Evolutionary conservation across 2,797 vertebrate genomes (phyloP).

Genomic region (Sebastes taczanowskii): DNA sequence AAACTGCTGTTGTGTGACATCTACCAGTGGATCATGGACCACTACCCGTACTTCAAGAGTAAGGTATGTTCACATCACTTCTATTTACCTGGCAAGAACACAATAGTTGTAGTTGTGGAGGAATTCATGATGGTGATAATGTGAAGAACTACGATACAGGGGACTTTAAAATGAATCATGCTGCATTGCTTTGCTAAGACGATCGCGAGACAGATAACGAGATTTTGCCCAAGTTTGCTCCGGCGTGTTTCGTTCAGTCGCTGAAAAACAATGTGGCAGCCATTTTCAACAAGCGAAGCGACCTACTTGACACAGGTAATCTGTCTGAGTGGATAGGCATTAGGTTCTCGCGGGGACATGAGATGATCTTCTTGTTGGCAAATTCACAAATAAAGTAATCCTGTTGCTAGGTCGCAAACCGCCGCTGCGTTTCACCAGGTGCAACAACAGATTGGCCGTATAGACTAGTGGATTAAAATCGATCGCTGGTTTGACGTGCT

Average conservation of each 20-base stretch:
- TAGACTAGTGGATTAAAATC: conserved; percentile 65
- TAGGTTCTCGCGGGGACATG: conserved; percentile 57
- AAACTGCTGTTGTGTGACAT: conserved; percentile 88
- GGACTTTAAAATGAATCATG: background rate
- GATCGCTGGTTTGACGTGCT: conserved; percentile 66
- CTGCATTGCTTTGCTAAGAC: background rate
- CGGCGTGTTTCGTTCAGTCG: background rate
- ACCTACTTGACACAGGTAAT: conserved; percentile 69
- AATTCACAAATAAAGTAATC: conserved; percentile 78
- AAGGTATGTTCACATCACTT: conserved; percentile 75
- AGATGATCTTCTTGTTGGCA: conserved; percentile 77
- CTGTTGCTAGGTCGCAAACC: conserved; percentile 76
- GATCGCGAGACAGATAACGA: background rate
- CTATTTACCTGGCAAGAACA: background rate
- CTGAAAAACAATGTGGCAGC: conserved; percentile 3
- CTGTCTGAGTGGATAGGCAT: conserved; percentile 67
- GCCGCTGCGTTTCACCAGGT: conserved; percentile 64
- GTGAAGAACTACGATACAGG: background rate
- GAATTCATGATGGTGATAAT: background rate
- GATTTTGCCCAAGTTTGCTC: background rate
- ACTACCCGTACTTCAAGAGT: conserved; percentile 88
- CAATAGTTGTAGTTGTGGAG: background rate
- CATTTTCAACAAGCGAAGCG: conserved; percentile 45
- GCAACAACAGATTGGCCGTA: conserved; percentile 68
- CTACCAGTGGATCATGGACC: conserved; percentile 92